Conservation (phyloP, 1,140 invertebrate genomes). For the Zeugodacus cucurbitae region DNA sequence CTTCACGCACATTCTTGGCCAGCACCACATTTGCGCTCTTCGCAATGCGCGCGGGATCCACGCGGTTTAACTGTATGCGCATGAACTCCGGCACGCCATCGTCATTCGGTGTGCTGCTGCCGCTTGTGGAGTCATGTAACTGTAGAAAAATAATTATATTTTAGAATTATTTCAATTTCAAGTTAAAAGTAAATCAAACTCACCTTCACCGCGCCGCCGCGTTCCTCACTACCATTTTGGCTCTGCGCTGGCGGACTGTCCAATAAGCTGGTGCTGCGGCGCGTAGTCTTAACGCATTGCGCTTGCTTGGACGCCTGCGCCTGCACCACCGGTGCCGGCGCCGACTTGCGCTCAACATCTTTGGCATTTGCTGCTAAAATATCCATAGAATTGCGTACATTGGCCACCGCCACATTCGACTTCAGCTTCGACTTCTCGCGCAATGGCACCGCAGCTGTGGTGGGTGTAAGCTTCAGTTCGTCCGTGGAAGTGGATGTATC, state of each 20-base stretch:
- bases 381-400: neutral
- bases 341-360: conserved; percentile 43
- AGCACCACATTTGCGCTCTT: conserved; percentile 72
- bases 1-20: conserved; percentile 67
- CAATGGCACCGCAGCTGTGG: conserved; percentile 22
- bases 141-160: neutral
- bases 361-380: neutral
- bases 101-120: neutral
- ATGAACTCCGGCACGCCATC: conserved; percentile 74
- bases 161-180: neutral
- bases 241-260: neutral
- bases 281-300: conserved; percentile 15
- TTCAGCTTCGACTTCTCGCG: neutral
- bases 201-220: neutral
- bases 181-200: neutral
- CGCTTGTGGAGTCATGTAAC: conserved; percentile 10
- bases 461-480: neutral
- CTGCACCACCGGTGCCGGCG: conserved; percentile 44
- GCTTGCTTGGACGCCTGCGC: conserved; percentile 44
- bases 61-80: conserved; percentile 76
- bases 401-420: neutral
- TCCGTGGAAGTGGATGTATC: conserved; percentile 11
- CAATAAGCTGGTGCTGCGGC: neutral
- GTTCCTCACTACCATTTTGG: neutral
- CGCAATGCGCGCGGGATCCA: conserved; percentile 67